These are phyloP conservation scores for Sebastes matsubarae DNA, from an alignment of 2,797 vertebrate species.

Conservation along the genomic window DNA sequence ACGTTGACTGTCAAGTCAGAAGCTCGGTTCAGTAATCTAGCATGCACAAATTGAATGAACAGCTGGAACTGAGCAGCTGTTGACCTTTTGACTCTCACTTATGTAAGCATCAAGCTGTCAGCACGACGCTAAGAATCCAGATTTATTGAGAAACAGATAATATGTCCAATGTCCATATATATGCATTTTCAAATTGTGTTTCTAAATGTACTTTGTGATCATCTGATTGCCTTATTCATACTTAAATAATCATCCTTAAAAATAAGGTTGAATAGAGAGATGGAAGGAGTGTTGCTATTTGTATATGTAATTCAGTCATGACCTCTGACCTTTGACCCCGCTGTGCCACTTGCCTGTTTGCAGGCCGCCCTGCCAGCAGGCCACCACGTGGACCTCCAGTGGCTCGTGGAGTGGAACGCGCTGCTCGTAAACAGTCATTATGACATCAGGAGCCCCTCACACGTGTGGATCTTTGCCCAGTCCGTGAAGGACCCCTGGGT, in stretches of 20 bases:
- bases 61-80: constrained; percentile 39
- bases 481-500: constrained; percentile 98
- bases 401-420: constrained; percentile 96
- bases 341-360: background rate
- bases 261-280: background rate
- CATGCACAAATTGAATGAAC: constrained; percentile 26
- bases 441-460: constrained; percentile 96
- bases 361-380: constrained; percentile 88
- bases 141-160: constrained; percentile 8
- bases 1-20: background rate
- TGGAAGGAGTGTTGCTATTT: background rate
- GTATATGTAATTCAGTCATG: background rate
- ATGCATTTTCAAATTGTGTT: background rate
- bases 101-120: constrained; percentile 17
- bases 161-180: background rate
- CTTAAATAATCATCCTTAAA: background rate
- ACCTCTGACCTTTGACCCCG: constrained; percentile 29
- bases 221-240: background rate
- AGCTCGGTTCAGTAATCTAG: background rate
- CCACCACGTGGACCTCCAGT: constrained; percentile 94
- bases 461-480: constrained; percentile 98
- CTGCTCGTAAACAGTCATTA: constrained; percentile 94
- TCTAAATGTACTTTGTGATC: constrained; percentile 1
- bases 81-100: constrained; percentile 15
- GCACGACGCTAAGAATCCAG: background rate